phyloP scores from a whole-genome alignment of 2,113 vertebrate species.

The Enhydra lutris region DNA sequence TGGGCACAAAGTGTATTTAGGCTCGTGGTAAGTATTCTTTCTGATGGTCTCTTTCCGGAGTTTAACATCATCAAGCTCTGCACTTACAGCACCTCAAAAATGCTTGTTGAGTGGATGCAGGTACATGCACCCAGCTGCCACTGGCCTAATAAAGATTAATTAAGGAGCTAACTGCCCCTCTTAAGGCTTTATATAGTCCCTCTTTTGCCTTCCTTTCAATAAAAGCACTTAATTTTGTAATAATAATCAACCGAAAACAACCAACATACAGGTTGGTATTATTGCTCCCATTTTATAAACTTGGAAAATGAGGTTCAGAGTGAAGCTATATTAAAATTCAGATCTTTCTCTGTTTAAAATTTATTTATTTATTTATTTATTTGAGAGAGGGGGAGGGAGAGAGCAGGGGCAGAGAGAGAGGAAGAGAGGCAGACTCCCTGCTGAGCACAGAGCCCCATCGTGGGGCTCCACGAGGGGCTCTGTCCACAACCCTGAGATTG shows the following conservation, averaged over 20 bases:
- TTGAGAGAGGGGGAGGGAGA: neutral
- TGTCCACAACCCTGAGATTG: neutral
- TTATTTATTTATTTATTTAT: neutral
- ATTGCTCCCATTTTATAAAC: conserved; percentile 33
- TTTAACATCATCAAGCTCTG: neutral
- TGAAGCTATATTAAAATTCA: neutral
- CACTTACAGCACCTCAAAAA: neutral
- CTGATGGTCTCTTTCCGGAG: neutral
- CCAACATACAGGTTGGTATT: neutral
- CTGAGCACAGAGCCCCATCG: neutral
- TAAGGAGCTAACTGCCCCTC: neutral
- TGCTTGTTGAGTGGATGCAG: neutral
- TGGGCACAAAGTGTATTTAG: neutral
- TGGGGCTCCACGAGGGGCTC: neutral
- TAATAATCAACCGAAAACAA: neutral
- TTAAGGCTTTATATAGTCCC: conserved; percentile 34
- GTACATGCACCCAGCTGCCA: neutral
- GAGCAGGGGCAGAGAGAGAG: neutral
- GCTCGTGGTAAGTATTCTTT: neutral
- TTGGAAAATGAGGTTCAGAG: neutral
- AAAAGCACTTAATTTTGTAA: conserved; percentile 42
- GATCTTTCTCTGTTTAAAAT: neutral
- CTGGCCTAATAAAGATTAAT: conserved; percentile 23
- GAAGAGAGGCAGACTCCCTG: neutral
- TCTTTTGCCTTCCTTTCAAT: conserved; percentile 49